Evolutionary conservation across 2,113 vertebrate species (phyloP).

Genomic region (Rousettus leschenaultii): DNA sequence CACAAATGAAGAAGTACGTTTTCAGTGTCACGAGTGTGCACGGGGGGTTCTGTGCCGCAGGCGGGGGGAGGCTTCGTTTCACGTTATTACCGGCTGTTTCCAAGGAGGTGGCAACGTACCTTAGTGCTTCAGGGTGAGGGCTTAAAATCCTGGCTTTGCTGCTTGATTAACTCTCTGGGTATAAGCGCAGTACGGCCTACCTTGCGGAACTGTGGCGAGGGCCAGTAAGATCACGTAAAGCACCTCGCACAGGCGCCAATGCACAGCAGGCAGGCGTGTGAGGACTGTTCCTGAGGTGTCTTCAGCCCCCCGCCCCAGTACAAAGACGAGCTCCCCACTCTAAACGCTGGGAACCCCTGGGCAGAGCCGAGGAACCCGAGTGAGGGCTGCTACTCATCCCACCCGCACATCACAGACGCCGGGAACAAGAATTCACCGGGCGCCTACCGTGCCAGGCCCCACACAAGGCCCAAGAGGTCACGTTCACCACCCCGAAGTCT

Average conservation of each 20-base stretch:
- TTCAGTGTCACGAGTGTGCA: neutral
- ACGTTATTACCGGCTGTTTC: neutral
- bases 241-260: neutral
- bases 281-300: neutral
- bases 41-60: neutral
- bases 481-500: neutral
- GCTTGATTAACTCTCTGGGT: neutral
- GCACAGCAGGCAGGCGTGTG: fast-evolving
- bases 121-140: neutral
- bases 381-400: neutral
- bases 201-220: neutral
- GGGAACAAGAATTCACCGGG: neutral
- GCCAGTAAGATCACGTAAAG: neutral
- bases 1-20: neutral
- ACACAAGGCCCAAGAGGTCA: neutral
- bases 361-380: neutral
- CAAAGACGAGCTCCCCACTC: neutral
- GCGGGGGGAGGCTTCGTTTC: too few relatives aligned
- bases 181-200: neutral
- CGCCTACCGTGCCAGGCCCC: fast-evolving
- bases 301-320: too few relatives aligned
- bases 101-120: neutral
- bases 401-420: neutral
- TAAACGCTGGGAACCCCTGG: neutral
- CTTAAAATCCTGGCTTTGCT: neutral